Conservation (phyloP, 2,797 vertebrate species). For the Karalla daura region DNA sequence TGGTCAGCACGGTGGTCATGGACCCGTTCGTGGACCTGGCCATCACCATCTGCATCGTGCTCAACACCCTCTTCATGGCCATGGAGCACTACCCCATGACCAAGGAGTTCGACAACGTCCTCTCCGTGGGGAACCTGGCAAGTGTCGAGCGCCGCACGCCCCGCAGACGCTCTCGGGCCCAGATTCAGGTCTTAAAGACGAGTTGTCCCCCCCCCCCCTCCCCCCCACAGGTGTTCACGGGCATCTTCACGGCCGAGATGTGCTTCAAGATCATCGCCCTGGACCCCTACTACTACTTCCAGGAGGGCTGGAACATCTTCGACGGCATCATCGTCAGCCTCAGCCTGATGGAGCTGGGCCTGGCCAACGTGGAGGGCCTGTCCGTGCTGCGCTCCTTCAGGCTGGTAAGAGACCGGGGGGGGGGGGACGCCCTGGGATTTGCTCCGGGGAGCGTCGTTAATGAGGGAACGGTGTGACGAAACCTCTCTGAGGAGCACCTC, state of each 20-base stretch:
- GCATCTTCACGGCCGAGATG: slow-evolving; percentile 98
- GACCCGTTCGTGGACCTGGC: slow-evolving; percentile 97
- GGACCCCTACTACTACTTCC: slow-evolving; percentile 98
- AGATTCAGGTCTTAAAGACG: neutral
- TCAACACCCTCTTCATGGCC: slow-evolving; percentile 98
- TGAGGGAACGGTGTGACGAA: slow-evolving; percentile 32
- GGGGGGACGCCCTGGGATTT: neutral
- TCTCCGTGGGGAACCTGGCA: slow-evolving; percentile 94
- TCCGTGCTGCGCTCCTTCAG: slow-evolving; percentile 96
- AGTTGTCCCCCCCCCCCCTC: neutral
- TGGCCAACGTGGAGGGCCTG: slow-evolving; percentile 94
- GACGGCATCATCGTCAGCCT: slow-evolving; percentile 96
- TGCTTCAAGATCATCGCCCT: slow-evolving; percentile 95
- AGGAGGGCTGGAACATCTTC: slow-evolving; percentile 98
- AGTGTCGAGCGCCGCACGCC: slow-evolving; percentile 58
- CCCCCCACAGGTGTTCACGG: slow-evolving; percentile 91
- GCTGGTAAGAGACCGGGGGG: slow-evolving; percentile 87
- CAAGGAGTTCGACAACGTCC: slow-evolving; percentile 87
- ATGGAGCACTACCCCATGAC: slow-evolving; percentile 99
- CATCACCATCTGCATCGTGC: slow-evolving; percentile 98
- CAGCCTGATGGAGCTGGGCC: slow-evolving; percentile 96
- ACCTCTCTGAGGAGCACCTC: slow-evolving; percentile 15
- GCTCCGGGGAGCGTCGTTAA: too few relatives aligned
- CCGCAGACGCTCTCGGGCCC: neutral
- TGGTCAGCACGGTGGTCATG: slow-evolving; percentile 93